phyloP scores from a whole-genome alignment of 2,113 vertebrate genomes.

The Apeltes quadracus region DNA sequence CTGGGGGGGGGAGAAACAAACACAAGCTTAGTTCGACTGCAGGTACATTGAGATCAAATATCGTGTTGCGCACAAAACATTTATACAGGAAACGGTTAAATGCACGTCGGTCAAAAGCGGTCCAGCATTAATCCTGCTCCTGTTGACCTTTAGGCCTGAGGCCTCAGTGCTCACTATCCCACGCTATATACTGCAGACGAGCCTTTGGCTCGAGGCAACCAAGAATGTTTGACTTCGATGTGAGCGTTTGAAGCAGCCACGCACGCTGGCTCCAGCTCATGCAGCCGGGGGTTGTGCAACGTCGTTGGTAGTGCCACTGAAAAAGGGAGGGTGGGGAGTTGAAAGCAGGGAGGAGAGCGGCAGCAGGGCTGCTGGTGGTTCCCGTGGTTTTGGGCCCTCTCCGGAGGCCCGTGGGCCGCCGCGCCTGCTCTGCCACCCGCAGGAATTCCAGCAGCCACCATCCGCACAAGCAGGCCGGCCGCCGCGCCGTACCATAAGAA shows the following conservation, averaged over 20 bases:
- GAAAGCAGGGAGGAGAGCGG: constrained; percentile 56
- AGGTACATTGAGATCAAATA: constrained; percentile 6
- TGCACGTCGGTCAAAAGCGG: neutral
- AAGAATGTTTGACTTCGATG: constrained; percentile 62
- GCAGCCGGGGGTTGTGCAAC: constrained; percentile 47
- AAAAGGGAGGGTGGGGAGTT: constrained; percentile 29
- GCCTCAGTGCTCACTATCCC: neutral
- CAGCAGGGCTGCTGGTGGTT: constrained; percentile 68
- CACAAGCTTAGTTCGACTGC: constrained; percentile 22
- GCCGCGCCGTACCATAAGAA: constrained; percentile 39
- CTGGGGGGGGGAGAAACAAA: constrained; percentile 67
- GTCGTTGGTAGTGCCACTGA: constrained; percentile 46
- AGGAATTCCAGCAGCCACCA: constrained; percentile 78
- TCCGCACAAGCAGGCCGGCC: constrained; percentile 58
- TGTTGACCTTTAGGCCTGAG: neutral
- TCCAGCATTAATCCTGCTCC: neutral
- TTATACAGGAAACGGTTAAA: neutral
- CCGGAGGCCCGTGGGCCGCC: constrained; percentile 71
- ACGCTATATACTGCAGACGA: constrained; percentile 13
- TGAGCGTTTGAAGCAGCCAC: constrained; percentile 59
- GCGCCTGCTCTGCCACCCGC: constrained; percentile 71
- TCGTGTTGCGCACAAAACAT: neutral
- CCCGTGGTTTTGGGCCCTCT: constrained; percentile 75
- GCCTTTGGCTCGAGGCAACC: constrained; percentile 23
- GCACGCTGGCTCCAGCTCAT: constrained; percentile 47